Base-by-base conservation (phyloP, 2,888 invertebrate genomes). In the Coleophora deauratella region DNA sequence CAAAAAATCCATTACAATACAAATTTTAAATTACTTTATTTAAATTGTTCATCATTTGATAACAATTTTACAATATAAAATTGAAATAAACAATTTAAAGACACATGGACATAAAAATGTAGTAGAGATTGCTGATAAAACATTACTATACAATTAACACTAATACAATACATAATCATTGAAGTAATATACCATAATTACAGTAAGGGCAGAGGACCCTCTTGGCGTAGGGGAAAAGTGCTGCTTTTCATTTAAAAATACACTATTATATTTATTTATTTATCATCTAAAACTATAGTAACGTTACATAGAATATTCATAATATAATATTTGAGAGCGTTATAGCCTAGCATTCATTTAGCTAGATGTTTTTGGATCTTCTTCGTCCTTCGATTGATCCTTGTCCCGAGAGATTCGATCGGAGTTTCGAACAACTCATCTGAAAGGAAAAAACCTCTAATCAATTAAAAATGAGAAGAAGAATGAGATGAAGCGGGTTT, bases 241-340 rank as follows among this genome's bases (percentile, higher is more conserved):
- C 60, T 64, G 66, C 54, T 50, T 51, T 60, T 54, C 54, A 52
- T 62, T 60, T 72, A 73, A 59, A 78, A 79, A 78, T 73, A 78
- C 79, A 21, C 21, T 21, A 3, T 21, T 21, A 21, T 21, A 3
- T 21, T 21, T 4, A 21, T 21, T 4, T 21, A 75, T 58, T 62
- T 64, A 65, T 54, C 55, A 51, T 58, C 46, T 60, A 62, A 51
- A 59, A 62, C 61, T 62, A 66, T 52, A 47, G 57, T 64, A 65
- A 64, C 57, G 50, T 62, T 55, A 57, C 54, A 48, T 61, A 62
- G 57, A 57, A 49, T 49, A 57, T 62, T 55, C 65, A 61, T 50
- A 57, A 53, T 60, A 59, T 52, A 58, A 60, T 67, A 66, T 62
- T 67, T 72, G 75, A 76, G 75, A 75, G 73, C 71, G 54, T 52